Conservation (phyloP, 1,140 invertebrate species). For the Neoseiulus cucumeris region DNA sequence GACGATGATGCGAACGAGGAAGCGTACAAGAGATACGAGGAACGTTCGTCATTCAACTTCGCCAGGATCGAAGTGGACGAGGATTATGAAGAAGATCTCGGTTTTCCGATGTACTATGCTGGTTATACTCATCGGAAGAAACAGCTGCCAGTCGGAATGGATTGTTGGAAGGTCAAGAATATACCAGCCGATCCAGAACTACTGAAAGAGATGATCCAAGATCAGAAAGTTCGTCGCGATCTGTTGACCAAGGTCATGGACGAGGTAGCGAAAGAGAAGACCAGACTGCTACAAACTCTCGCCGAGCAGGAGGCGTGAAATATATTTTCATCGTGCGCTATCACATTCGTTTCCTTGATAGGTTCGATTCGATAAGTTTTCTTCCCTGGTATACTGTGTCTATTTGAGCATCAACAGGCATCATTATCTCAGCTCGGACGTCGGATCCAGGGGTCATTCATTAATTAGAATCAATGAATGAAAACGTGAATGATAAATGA, state of each 20-base stretch:
- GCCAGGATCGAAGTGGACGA: background rate
- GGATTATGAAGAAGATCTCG: background rate
- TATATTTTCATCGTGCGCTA: too few species aligned
- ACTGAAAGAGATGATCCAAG: background rate
- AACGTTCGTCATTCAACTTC: background rate
- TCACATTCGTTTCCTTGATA: too few species aligned
- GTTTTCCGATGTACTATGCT: constrained; percentile 5
- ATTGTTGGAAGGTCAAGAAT: constrained; percentile 4
- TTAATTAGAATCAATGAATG: too few species aligned
- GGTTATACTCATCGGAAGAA: background rate
- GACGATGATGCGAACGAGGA: background rate
- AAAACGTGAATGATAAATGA: too few species aligned
- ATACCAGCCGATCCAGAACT: background rate
- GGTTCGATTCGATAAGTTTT: too few species aligned
- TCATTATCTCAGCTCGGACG: too few species aligned
- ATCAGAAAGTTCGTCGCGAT: background rate
- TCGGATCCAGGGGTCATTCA: too few species aligned
- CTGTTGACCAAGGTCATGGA: background rate
- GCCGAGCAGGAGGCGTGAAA: background rate
- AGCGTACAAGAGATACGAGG: background rate
- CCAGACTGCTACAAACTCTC: background rate
- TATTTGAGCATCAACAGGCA: too few species aligned
- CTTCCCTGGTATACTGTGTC: too few species aligned
- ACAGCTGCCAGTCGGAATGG: background rate
- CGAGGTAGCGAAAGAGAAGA: background rate